Base-by-base conservation (phyloP, 1,140 invertebrate genomes). In the Trichonephila clavipes region DNA sequence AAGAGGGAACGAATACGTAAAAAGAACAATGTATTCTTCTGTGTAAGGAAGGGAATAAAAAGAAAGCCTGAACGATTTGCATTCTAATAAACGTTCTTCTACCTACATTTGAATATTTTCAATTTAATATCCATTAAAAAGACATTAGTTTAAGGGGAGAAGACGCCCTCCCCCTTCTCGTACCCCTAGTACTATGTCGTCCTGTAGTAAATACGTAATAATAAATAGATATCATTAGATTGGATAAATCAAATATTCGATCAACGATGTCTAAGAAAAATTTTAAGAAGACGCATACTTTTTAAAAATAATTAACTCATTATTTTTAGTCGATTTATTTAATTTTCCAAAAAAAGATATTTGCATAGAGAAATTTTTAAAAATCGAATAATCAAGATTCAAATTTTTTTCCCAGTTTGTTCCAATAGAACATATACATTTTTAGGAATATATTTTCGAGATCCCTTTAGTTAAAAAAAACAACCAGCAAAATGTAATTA, bases 41-140 rank as follows among this genome's bases (percentile, higher is more conserved):
- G 61, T 62, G 16, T 18, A 62, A 21, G 19, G 24, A 69, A 44
- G 16, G 59, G n/a, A 77, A 72, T 28, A 51, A 89, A 69, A 72
- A 14, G 10, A 34, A 19, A 72, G 28, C 24, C 58, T 72, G 19
- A 21, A 21, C 34, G 40, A 89, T 89, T 89, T 77, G 88, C 44
- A 77, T 89, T 77, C 88, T 89, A 89, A 89, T 64, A 61, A 86
- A 72, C 62, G n/a, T 58, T 89, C 12, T 4, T 58, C 61, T 10
- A 8, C 6, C 28, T 28, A 16, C 83, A 69, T 89, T 89, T 77
- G 66, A 89, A 89, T 89, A 89, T 34, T 89, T 89, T 89, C 88
- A 77, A 40, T 77, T 89, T 89, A 89, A 89, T 77, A 89, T 89
- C 88, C 88, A 89, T 89, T 89, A 89, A 89, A 89, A 89, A 89